phyloP scores from a whole-genome alignment of 2,797 vertebrate genomes.

The Cichlasoma orientale region DNA sequence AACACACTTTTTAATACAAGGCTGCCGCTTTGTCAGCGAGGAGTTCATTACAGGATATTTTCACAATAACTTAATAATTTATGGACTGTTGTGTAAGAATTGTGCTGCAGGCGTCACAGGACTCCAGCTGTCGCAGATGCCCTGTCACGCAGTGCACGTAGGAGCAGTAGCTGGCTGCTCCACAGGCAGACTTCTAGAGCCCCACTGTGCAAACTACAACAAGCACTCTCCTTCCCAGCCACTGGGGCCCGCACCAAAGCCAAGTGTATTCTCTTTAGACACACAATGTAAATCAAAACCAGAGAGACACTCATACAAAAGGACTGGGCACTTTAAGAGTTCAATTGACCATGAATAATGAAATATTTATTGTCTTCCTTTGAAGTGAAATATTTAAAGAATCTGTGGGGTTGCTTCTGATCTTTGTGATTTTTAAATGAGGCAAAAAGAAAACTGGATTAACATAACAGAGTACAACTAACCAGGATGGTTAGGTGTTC shows the following conservation, averaged over 20 bases:
- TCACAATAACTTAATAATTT: slow-evolving; percentile 40
- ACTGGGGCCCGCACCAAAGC: slow-evolving; percentile 28
- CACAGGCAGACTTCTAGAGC: slow-evolving; percentile 42
- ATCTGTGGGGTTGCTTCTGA: slow-evolving; percentile 36
- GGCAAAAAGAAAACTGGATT: not conserved
- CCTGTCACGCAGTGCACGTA: slow-evolving; percentile 34
- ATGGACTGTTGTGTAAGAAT: slow-evolving; percentile 19
- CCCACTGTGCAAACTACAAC: slow-evolving; percentile 57
- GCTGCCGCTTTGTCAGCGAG: not conserved
- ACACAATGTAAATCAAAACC: slow-evolving; percentile 48
- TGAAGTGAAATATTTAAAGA: slow-evolving; percentile 62
- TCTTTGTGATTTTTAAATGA: slow-evolving; percentile 10
- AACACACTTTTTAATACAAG: not conserved
- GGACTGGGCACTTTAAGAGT: slow-evolving; percentile 52
- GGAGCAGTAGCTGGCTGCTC: slow-evolving; percentile 42
- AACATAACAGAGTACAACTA: slow-evolving; percentile 5
- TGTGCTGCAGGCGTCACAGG: slow-evolving; percentile 15
- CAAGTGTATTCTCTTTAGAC: slow-evolving; percentile 33
- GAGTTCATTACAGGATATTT: slow-evolving; percentile 17
- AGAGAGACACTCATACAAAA: slow-evolving; percentile 41
- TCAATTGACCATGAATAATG: slow-evolving; percentile 66
- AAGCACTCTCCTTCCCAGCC: slow-evolving; percentile 57
- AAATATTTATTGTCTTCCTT: slow-evolving; percentile 71
- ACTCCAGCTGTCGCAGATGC: slow-evolving; percentile 52
- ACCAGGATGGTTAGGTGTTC: not conserved